Base-by-base conservation (phyloP, 1,140 invertebrate species). In the Stegodyphus mimosarum region DNA sequence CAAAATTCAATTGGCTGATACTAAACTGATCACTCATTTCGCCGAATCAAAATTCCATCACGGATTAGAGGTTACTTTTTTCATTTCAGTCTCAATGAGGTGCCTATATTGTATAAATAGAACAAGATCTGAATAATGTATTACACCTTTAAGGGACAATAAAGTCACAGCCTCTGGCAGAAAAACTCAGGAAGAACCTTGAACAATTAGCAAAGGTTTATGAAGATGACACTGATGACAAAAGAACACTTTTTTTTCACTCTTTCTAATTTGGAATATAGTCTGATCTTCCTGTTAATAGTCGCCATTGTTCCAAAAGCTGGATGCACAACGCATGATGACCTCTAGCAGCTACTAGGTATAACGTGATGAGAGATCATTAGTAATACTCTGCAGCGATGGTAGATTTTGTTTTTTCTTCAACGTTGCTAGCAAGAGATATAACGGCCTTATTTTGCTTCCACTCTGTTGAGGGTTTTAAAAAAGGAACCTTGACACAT, bases 401-500 rank as follows among this genome's bases (percentile, higher is more conserved):
- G 33, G 33, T 33, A 33, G 33, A 33, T 33, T 33, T 33, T 33
- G 33, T 33, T 33, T 33, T 33, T 33, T 33, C 33, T 33, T 33
- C 33, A 33, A 33, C 33, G 33, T 33, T 33, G 33, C 33, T 33
- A 33, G 33, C 33, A 33, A 1, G 33, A 33, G 33, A 33, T 33
- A 33, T 48, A 48, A 6, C 80, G 80, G 53, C 80, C 80, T 74
- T 83, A 74, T 74, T 83, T 74, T 67, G 15, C 4, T 60, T 10
- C 9, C 9, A 6, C 13, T 71, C 33, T 11, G 13, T n/a, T 67
- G 64, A 17, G 15, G 7, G 48, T 81, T 63, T n/a, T 73, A 83
- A 83, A 83, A 60, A 83, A 73, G 66, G 52, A 83, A 74, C 80
- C 80, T 83, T 83, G 80, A 63, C 80, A 83, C 63, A 83, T 73